phyloP scores from a whole-genome alignment of 2,113 vertebrate species.

The Tiliqua scincoides region DNA sequence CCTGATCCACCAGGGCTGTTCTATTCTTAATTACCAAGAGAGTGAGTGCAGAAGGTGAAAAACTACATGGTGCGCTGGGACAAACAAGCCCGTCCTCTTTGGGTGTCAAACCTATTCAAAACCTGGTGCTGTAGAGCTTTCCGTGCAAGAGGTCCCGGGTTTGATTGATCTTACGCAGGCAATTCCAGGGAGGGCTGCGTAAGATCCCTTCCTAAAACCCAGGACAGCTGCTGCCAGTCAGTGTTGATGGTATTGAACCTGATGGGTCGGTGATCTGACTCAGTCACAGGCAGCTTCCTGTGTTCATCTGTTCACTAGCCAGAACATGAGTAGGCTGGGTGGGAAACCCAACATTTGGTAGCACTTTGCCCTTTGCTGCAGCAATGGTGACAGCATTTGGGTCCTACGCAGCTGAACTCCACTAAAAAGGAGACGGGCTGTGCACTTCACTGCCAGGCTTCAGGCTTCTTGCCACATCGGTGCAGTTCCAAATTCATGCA shows the following conservation, averaged over 20 bases:
- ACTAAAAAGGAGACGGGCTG: neutral
- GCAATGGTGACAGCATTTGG: neutral
- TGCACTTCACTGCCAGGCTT: neutral
- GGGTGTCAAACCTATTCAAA: neutral
- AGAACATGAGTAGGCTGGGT: neutral
- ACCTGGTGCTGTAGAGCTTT: neutral
- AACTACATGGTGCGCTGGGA: too few relatives aligned
- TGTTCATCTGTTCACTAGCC: neutral
- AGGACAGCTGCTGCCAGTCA: too few relatives aligned
- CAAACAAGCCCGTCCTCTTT: neutral
- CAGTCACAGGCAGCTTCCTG: too few relatives aligned
- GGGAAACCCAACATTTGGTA: neutral
- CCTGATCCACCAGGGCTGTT: too few relatives aligned
- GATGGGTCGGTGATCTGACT: too few relatives aligned
- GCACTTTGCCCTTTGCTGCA: neutral
- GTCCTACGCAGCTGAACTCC: neutral
- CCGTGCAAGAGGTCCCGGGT: too few relatives aligned
- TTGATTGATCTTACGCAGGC: too few relatives aligned
- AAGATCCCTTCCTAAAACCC: too few relatives aligned
- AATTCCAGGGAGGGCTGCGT: too few relatives aligned
- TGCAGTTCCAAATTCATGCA: neutral
- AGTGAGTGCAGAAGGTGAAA: neutral
- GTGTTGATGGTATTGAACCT: too few relatives aligned
- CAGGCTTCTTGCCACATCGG: too few relatives aligned
- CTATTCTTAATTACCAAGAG: too few relatives aligned